These are phyloP conservation scores for Apamea monoglypha DNA, from an alignment of 2,888 invertebrate species.

Conservation along the genomic window DNA sequence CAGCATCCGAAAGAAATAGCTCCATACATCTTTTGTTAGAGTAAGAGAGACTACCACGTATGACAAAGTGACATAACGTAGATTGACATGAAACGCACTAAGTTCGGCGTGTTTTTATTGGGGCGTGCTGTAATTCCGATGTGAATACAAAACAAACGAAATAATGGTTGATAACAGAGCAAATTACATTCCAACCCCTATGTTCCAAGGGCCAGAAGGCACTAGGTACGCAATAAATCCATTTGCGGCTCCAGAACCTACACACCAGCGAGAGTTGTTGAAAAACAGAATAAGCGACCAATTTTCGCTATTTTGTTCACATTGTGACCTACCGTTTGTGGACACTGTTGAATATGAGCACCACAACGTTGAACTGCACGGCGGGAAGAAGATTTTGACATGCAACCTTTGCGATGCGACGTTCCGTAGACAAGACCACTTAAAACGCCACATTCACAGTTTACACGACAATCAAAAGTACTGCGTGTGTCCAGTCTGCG, in stretches of 20 bases:
- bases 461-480: conserved; percentile 69
- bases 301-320: conserved; percentile 64
- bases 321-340: conserved; percentile 73
- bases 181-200: conserved; percentile 49
- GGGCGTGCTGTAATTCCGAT: conserved; percentile 11
- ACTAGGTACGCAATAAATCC: conserved; percentile 60
- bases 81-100: conserved; percentile 5
- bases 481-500: conserved; percentile 74
- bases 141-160: conserved; percentile 18
- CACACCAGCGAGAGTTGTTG: conserved; percentile 13
- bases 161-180: conserved; percentile 61
- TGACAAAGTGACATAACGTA: not conserved
- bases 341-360: conserved; percentile 70
- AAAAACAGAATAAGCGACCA: conserved; percentile 32
- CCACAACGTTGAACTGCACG: conserved; percentile 74
- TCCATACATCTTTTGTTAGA: not conserved
- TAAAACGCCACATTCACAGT: conserved; percentile 77
- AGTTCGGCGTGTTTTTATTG: conserved; percentile 9
- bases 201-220: conserved; percentile 53
- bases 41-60: not conserved
- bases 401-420: conserved; percentile 73
- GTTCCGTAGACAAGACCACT: conserved; percentile 76
- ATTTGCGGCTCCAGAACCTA: conserved; percentile 40
- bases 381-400: conserved; percentile 65
- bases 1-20: conserved; percentile 15